Evolutionary conservation across 1,140 invertebrate genomes (phyloP).

Genomic region (Zaprionus inermis): DNA sequence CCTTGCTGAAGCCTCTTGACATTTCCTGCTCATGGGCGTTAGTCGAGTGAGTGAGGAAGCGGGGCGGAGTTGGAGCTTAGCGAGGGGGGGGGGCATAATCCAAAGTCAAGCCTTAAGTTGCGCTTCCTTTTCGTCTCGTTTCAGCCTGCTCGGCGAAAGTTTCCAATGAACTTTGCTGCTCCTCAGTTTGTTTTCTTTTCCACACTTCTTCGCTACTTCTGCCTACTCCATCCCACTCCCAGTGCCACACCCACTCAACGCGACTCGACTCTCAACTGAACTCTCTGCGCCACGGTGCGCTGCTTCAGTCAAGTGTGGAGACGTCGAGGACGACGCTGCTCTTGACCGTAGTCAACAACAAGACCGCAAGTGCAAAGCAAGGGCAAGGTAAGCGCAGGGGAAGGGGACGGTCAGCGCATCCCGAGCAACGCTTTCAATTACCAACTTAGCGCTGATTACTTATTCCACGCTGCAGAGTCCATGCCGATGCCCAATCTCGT

Average conservation of each 20-base stretch:
- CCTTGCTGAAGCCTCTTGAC: conserved; percentile 34
- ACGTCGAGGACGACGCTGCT: conserved; percentile 29
- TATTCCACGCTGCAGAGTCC: conserved; percentile 66
- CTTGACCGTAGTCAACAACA: conserved; percentile 59
- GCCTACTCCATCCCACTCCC: neutral
- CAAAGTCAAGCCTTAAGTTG: conserved; percentile 23
- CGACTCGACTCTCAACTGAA: conserved; percentile 10
- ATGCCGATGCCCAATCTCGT: neutral
- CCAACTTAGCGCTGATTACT: conserved; percentile 81
- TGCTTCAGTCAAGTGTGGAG: conserved; percentile 52
- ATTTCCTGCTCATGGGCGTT: conserved; percentile 33
- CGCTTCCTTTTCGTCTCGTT: conserved; percentile 8
- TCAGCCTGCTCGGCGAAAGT: conserved; percentile 32
- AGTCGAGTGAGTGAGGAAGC: neutral
- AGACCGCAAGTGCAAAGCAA: conserved; percentile 33
- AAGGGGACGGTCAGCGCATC: neutral
- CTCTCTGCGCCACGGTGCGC: conserved; percentile 20
- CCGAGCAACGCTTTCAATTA: conserved; percentile 72
- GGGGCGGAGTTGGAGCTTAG: neutral
- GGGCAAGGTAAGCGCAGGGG: conserved; percentile 8
- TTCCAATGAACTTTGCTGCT: conserved; percentile 46
- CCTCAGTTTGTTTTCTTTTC: conserved; percentile 43
- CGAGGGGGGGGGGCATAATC: conserved; percentile 27
- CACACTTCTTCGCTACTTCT: conserved; percentile 25
- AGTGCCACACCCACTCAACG: neutral